These are phyloP conservation scores for Schizopygopsis pylzovi DNA, from an alignment of 2,797 vertebrate species.

Conservation along the genomic window DNA sequence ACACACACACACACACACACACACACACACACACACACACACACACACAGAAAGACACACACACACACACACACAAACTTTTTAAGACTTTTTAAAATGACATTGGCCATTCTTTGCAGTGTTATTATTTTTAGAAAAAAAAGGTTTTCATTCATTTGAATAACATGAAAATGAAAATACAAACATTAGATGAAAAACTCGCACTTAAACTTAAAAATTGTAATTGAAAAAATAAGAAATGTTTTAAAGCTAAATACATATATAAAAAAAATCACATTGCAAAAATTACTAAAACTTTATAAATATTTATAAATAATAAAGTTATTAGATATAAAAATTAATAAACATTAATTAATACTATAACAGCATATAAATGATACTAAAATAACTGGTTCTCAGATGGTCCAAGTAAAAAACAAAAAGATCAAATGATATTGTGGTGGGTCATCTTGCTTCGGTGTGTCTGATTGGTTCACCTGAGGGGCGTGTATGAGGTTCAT, in stretches of 20 bases:
- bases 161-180: neutral
- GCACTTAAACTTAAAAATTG: neutral
- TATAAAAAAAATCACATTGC: neutral
- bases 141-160: neutral
- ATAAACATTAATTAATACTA: neutral
- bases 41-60: too few relatives aligned
- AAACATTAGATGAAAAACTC: neutral
- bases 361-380: neutral
- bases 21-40: too few relatives aligned
- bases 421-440: neutral
- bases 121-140: neutral
- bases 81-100: neutral
- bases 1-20: too few relatives aligned
- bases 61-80: too few relatives aligned
- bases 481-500: conserved; percentile 96
- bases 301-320: neutral
- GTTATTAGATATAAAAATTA: neutral
- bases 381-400: neutral
- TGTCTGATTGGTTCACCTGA: conserved; percentile 73
- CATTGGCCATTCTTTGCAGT: neutral
- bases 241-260: neutral
- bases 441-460: neutral
- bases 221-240: neutral
- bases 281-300: neutral
- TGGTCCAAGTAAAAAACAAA: neutral